Conservation (phyloP, 2,797 vertebrate species). For the Gymnoscopelus microlampas region DNA sequence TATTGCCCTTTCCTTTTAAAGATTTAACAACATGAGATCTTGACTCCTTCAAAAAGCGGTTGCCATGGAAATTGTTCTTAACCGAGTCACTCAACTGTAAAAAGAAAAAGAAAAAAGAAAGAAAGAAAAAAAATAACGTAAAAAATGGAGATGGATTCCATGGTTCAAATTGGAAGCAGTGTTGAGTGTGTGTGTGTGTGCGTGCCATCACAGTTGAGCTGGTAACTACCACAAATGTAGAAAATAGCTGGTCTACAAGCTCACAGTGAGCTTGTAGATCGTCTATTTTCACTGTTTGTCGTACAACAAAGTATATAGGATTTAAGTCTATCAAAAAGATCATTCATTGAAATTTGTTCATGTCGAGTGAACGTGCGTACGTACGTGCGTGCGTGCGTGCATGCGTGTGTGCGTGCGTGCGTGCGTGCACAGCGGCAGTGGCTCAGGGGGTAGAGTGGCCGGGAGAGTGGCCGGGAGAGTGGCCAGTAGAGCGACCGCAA, state of each 20-base stretch:
- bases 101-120: too few species aligned
- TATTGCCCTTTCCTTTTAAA: slow-evolving; percentile 48
- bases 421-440: neutral
- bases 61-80: slow-evolving; percentile 53
- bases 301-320: too few species aligned
- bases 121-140: neutral
- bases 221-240: too few species aligned
- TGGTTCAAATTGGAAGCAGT: slow-evolving; percentile 26
- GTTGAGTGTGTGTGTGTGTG: slow-evolving; percentile 8
- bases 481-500: too few species aligned
- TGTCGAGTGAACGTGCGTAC: slow-evolving; percentile 5
- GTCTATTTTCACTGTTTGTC: too few species aligned
- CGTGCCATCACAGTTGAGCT: too few species aligned
- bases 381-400: slow-evolving; percentile 16
- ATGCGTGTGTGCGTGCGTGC: neutral
- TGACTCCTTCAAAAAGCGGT: slow-evolving; percentile 53
- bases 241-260: too few species aligned
- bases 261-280: too few species aligned
- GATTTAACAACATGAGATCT: slow-evolving; percentile 43
- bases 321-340: too few species aligned
- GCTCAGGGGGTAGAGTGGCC: too few species aligned
- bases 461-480: too few species aligned
- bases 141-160: slow-evolving; percentile 42
- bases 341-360: neutral
- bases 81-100: neutral